These are phyloP conservation scores for Limonius californicus DNA, from an alignment of 1,140 invertebrate genomes.

Conservation along the genomic window DNA sequence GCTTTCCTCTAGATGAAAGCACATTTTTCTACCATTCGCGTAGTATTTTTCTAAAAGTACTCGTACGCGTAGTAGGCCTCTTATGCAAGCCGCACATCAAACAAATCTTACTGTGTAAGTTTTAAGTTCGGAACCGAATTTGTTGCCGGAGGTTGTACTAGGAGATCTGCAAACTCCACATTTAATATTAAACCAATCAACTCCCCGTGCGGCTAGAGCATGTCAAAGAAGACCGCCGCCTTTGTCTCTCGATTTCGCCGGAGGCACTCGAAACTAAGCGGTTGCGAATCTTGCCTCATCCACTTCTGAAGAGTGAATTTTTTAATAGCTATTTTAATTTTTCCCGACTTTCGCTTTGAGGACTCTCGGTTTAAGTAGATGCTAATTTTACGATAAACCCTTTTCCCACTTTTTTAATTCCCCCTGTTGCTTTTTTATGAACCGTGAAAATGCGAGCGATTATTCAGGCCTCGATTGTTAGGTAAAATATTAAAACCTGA, in stretches of 20 bases:
- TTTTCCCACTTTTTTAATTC: no score
- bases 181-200: conserved; percentile 15
- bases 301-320: conserved; percentile 5
- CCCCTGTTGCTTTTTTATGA: no score
- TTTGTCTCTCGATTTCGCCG: background rate
- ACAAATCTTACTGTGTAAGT: conserved; percentile 6
- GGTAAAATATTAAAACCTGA: no score
- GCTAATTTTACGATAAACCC: conserved; percentile 1
- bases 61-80: background rate
- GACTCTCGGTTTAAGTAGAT: background rate
- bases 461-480: no score
- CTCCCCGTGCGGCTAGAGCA: conserved; percentile 5
- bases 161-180: conserved; percentile 7
- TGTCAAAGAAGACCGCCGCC: conserved; percentile 9
- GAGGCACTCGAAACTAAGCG: background rate
- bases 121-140: background rate
- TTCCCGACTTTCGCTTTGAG: background rate
- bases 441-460: no score
- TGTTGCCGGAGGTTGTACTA: background rate
- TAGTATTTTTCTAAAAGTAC: background rate
- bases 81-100: background rate
- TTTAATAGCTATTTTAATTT: conserved; percentile 10
- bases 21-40: no score
- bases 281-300: background rate
- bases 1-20: background rate